Evolutionary conservation across 1,140 invertebrate species (phyloP).

Genomic region (Paracyclopina nana): DNA sequence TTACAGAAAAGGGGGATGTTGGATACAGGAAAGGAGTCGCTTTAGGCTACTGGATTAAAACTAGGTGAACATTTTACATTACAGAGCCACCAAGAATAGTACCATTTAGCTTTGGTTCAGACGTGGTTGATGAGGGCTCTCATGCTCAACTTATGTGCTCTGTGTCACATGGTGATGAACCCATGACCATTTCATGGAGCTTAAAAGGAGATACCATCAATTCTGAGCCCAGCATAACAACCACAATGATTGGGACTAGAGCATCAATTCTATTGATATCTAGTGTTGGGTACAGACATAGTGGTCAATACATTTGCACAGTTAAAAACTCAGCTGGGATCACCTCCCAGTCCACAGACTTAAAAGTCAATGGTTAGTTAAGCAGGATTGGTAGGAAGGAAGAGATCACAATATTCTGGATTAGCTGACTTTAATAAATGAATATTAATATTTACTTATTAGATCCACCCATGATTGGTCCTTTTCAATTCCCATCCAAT

Average conservation of each 20-base stretch:
- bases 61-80: too few species aligned
- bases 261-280: conserved; percentile 52
- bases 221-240: conserved; percentile 22
- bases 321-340: conserved; percentile 28
- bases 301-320: conserved; percentile 29
- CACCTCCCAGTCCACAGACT: conserved; percentile 17
- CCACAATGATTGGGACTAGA: conserved; percentile 39
- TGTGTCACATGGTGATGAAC: conserved; percentile 58
- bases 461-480: conserved; percentile 18
- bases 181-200: conserved; percentile 52
- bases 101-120: conserved; percentile 21
- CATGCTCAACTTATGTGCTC: conserved; percentile 46
- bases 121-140: conserved; percentile 28
- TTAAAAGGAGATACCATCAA: conserved; percentile 36
- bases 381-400: too few species aligned
- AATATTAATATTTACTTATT: conserved; percentile 14
- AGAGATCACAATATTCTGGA: too few species aligned
- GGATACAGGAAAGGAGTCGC: too few species aligned
- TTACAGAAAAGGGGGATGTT: too few species aligned
- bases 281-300: conserved; percentile 37
- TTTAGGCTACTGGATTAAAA: too few species aligned
- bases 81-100: conserved; percentile 22
- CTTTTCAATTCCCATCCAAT: conserved; percentile 17
- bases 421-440: too few species aligned
- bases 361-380: conserved; percentile 23